Evolutionary conservation across 1,140 invertebrate species (phyloP).

Genomic region (Harlomillsia oculata): DNA sequence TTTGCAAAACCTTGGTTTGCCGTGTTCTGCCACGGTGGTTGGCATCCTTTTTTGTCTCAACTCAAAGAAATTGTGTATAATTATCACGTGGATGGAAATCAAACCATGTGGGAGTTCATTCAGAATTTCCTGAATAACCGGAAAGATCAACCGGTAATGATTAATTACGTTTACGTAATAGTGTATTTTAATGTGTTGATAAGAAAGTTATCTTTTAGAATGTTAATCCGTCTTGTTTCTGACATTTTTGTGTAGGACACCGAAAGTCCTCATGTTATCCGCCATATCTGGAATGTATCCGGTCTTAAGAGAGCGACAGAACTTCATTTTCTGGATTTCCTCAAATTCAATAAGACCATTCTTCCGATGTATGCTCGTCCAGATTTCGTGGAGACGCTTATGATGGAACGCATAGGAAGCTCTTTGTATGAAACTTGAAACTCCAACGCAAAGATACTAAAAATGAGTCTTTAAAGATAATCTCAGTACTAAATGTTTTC

Average conservation of each 20-base stretch:
- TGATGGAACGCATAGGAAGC: slow-evolving; percentile 22
- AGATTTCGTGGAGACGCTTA: slow-evolving; percentile 25
- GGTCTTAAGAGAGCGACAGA: slow-evolving; percentile 23
- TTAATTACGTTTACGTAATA: not conserved
- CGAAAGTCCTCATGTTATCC: slow-evolving; percentile 29
- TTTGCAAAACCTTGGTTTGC: slow-evolving; percentile 53
- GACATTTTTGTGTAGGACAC: slow-evolving; percentile 24
- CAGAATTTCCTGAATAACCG: slow-evolving; percentile 18
- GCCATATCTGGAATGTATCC: slow-evolving; percentile 19
- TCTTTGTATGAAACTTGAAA: too few relatives aligned
- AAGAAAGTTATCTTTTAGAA: too few relatives aligned
- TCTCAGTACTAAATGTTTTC: too few relatives aligned
- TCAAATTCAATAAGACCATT: slow-evolving; percentile 17
- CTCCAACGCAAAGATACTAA: too few relatives aligned
- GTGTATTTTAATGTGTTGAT: too few relatives aligned
- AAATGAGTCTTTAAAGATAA: too few relatives aligned
- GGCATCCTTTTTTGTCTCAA: slow-evolving; percentile 42
- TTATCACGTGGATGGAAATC: slow-evolving; percentile 9
- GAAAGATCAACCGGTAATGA: slow-evolving; percentile 21
- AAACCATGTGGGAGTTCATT: slow-evolving; percentile 20
- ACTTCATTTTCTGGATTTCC: slow-evolving; percentile 25
- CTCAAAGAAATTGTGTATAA: slow-evolving; percentile 24
- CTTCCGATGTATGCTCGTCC: slow-evolving; percentile 31
- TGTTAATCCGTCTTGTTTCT: not conserved
- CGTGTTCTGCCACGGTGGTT: slow-evolving; percentile 50